phyloP scores from a whole-genome alignment of 2,888 invertebrate genomes.

The Zygogramma bicolorata region DNA sequence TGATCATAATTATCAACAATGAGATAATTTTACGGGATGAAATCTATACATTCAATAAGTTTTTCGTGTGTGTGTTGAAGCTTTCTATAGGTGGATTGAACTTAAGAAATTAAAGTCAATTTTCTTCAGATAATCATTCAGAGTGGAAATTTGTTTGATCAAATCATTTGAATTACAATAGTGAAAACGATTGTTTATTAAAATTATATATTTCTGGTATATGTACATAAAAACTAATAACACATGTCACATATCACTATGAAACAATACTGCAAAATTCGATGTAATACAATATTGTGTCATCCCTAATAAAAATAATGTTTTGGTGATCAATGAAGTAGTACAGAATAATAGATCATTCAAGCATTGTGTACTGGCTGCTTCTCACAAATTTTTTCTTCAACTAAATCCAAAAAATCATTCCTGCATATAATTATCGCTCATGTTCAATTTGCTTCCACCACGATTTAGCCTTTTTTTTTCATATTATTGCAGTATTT shows the following conservation, averaged over 20 bases:
- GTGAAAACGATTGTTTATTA: background rate
- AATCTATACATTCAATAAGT: no score
- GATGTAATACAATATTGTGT: slow-evolving; percentile 11
- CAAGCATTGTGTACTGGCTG: background rate
- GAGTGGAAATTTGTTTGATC: no score
- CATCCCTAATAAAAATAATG: background rate
- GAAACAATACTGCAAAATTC: slow-evolving; percentile 17
- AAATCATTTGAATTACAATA: no score
- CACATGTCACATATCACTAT: slow-evolving; percentile 10
- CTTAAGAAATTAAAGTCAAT: no score
- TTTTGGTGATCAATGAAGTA: background rate
- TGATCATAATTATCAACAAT: no score
- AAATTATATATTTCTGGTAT: background rate
- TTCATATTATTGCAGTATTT: background rate
- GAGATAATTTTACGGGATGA: no score
- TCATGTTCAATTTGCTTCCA: background rate
- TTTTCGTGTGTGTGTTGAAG: no score
- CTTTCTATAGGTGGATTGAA: no score
- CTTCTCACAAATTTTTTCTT: background rate
- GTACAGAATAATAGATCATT: background rate
- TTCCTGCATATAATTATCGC: background rate
- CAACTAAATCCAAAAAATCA: background rate
- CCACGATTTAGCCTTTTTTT: background rate
- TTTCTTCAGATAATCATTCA: no score
- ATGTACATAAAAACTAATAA: background rate